Evolutionary conservation across 2,888 invertebrate species (phyloP).

Genomic region (Sclerodermus sp.): DNA sequence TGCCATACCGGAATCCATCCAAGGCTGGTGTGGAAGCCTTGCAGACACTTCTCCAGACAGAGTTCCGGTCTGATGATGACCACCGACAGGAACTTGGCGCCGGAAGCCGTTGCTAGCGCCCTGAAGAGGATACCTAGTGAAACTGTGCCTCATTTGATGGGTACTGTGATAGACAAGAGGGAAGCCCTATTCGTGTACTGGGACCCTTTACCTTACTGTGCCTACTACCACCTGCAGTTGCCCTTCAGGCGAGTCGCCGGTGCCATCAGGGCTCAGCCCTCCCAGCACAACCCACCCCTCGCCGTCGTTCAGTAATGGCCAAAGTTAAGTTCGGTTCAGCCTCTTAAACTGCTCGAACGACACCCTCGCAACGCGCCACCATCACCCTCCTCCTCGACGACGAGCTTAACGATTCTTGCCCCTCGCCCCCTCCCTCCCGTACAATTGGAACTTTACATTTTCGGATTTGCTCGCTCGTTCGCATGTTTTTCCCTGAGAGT

Average conservation of each 20-base stretch:
- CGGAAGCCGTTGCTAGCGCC: constrained; percentile 62
- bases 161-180: constrained; percentile 74
- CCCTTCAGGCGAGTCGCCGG: constrained; percentile 62
- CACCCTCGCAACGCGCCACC: too few species aligned
- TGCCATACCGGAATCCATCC: constrained; percentile 74
- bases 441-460: too few species aligned
- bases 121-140: constrained; percentile 59
- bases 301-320: constrained; percentile 44
- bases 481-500: too few species aligned
- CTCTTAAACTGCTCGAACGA: too few species aligned
- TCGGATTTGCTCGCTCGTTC: too few species aligned
- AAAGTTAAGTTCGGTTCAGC: neutral
- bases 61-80: constrained; percentile 60
- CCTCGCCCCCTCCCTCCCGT: too few species aligned
- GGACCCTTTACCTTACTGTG: constrained; percentile 86
- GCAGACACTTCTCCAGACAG: constrained; percentile 64
- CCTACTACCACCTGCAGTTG: constrained; percentile 79
- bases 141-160: constrained; percentile 43
- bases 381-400: too few species aligned
- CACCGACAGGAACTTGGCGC: constrained; percentile 44
- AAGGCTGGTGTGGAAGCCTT: constrained; percentile 66
- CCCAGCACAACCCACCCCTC: constrained; percentile 48
- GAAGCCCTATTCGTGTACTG: constrained; percentile 81
- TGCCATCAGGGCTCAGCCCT: constrained; percentile 39
- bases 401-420: too few species aligned